Base-by-base conservation (phyloP, 2,888 invertebrate genomes). In the Hydrotaea cyrtoneurina region DNA sequence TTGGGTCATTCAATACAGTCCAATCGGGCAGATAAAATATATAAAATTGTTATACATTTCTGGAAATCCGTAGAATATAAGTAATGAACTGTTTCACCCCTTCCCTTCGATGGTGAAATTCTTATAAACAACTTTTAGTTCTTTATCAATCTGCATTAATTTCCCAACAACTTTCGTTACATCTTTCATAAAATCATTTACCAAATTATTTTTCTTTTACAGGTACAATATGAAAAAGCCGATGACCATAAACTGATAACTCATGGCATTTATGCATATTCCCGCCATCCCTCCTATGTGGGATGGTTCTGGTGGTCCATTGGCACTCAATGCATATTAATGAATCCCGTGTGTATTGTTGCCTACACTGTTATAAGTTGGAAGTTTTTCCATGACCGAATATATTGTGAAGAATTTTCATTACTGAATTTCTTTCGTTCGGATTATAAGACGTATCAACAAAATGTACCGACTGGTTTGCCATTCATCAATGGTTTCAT, bases 241-340 rank as follows among this genome's bases (percentile, higher is more conserved):
- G 94, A 95, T 15, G 96, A 96, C 86, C 99, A 99, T 90, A 93
- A 94, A 86, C 93, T 99, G 53, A 95, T 99, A 21, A 98, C 98
- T 0, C 94, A 95, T 88, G 99, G 99, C 0, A 95, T 99, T 26
- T 99, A 99, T 92, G 93, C 94, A 1, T 91, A 95, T 82, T 96
- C 95, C 89, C 93, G 99, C 57, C 99, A 99, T 93, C 99, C 99
- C 0, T 97, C 98, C 88, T 99, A 99, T 92, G 97, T 98, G 2
- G 99, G 99, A 13, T 99, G 99, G 99, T 99, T 99, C 93, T 97
- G 97, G 93, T 99, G 99, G 99, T 97, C 98, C 17, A 94, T 99
- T 81, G 99, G 99, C 57, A 99, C 99, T 13, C 99, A 99, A 95
- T 96, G 99, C 31, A 94, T 97, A 77, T 93, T 99, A 0, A 93